phyloP scores from a whole-genome alignment of 2,888 invertebrate species.

The Acronicta leporina region DNA sequence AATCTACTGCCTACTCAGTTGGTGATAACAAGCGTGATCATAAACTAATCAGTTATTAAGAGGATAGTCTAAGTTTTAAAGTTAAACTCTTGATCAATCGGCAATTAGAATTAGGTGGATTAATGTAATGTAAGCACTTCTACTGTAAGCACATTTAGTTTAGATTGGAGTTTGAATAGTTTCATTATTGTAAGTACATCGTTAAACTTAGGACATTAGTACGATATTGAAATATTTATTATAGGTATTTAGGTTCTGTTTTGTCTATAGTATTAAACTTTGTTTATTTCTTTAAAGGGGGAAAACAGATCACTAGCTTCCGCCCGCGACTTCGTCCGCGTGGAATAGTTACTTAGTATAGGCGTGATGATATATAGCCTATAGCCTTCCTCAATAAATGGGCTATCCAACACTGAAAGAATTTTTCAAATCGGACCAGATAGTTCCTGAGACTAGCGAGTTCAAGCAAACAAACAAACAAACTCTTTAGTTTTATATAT shows the following conservation, averaged over 20 bases:
- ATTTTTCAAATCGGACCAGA: no score
- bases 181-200: constrained; percentile 35
- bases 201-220: constrained; percentile 29
- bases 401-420: no score
- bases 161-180: constrained; percentile 35
- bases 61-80: constrained; percentile 39
- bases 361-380: no score
- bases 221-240: not conserved
- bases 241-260: not conserved
- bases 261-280: not conserved
- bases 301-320: no score
- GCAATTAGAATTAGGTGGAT: constrained; percentile 48
- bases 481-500: no score
- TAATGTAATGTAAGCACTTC: constrained; percentile 45
- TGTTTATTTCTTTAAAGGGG: no score
- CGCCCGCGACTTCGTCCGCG: no score
- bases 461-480: no score
- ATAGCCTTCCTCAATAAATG: no score
- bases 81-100: constrained; percentile 31
- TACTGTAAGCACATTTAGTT: constrained; percentile 45
- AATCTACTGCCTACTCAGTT: not conserved
- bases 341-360: no score
- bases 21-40: constrained; percentile 1
- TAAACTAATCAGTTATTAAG: constrained; percentile 40
- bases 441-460: no score